These are phyloP conservation scores for Pontoporia blainvillei DNA, from an alignment of 2,113 vertebrate species.

Conservation along the genomic window DNA sequence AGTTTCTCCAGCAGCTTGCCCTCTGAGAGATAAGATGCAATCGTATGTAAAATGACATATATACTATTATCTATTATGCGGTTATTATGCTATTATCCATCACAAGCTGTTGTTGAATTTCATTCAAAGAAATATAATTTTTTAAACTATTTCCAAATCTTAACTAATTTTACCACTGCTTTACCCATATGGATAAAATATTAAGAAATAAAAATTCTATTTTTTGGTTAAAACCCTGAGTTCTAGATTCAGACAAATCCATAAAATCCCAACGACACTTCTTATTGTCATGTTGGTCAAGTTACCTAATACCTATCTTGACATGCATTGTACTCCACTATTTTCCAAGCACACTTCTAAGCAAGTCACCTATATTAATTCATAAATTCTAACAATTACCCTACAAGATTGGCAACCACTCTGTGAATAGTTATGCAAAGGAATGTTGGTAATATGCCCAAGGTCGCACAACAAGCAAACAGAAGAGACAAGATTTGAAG, in stretches of 20 bases:
- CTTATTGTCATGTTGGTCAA: background rate
- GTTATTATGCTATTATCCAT: background rate
- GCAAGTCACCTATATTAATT: background rate
- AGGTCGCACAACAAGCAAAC: background rate
- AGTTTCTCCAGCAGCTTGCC: background rate
- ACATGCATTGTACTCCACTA: background rate
- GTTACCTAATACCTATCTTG: background rate
- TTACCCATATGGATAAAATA: background rate
- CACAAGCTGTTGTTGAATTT: background rate
- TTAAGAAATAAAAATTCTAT: background rate
- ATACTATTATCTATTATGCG: background rate
- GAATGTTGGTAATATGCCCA: background rate
- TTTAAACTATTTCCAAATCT: background rate
- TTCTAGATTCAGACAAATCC: background rate
- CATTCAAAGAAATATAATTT: background rate
- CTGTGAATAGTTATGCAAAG: background rate
- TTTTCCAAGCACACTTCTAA: background rate
- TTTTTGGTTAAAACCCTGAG: background rate
- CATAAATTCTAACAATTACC: background rate
- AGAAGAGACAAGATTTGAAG: background rate
- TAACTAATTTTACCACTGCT: background rate
- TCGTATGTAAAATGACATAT: background rate
- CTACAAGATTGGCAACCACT: background rate
- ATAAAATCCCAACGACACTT: background rate
- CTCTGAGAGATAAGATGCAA: background rate